These are phyloP conservation scores for Chironomus striatipennis DNA, from an alignment of 1,140 invertebrate species.

Conservation along the genomic window DNA sequence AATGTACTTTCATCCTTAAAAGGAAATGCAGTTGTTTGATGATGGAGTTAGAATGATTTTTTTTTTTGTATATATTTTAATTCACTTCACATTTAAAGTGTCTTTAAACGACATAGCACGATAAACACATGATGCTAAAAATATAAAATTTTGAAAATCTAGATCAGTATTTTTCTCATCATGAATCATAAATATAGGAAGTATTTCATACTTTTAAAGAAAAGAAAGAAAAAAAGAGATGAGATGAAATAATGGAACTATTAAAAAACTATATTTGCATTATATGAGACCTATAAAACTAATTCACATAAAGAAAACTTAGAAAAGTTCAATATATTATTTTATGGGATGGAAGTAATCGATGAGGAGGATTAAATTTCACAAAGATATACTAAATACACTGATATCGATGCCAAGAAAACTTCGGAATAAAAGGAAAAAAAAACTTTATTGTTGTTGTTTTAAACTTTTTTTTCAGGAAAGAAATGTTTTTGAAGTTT, in stretches of 20 bases:
- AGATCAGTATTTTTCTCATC: slow-evolving; percentile 1
- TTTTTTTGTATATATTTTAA: not conserved
- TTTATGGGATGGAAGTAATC: too few species aligned
- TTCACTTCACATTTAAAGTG: not conserved
- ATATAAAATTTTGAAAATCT: not conserved
- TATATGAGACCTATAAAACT: too few species aligned
- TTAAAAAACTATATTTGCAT: too few species aligned
- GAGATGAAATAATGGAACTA: too few species aligned
- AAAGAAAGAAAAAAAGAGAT: too few species aligned
- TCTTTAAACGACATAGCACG: not conserved
- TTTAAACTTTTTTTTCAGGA: not conserved
- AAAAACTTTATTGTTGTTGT: not conserved
- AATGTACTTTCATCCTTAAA: slow-evolving; percentile 13
- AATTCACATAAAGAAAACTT: too few species aligned
- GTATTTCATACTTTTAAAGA: too few species aligned
- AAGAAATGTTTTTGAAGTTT: not conserved
- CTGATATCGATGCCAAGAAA: too few species aligned
- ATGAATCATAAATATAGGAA: not conserved
- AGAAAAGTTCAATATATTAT: too few species aligned
- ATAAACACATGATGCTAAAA: slow-evolving; percentile 9
- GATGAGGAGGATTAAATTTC: too few species aligned
- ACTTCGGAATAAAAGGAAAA: too few species aligned
- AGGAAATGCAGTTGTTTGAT: not conserved
- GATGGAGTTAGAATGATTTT: not conserved
- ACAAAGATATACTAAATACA: too few species aligned